A percentile compares a stretch with the other conserved stretches of the same genome.
Conservation (phyloP, 92 coral and sea anemone species). For the Galaxea fascicularis region DNA sequence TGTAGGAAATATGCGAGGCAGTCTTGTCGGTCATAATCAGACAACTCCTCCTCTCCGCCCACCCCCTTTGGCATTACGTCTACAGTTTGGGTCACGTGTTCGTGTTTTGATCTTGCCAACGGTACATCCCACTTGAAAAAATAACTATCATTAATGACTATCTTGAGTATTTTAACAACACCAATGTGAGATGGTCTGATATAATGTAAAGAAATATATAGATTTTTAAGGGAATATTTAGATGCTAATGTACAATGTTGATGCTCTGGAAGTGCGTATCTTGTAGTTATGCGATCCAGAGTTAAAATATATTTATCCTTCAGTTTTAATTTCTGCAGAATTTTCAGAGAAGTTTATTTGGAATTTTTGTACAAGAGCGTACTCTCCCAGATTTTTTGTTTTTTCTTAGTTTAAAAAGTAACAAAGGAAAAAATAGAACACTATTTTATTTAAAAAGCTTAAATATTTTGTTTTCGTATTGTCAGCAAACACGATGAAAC, state of each 20-base stretch:
- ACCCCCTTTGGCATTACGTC: not conserved
- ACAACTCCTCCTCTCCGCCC: too few relatives aligned
- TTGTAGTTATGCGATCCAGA: not conserved
- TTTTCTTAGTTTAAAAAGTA: not conserved
- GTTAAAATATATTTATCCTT: not conserved
- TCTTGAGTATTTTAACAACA: not conserved
- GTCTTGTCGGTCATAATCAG: not conserved
- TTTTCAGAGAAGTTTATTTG: not conserved
- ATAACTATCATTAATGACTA: not conserved
- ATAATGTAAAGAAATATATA: slow-evolving; percentile 18
- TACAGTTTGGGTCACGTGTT: not conserved
- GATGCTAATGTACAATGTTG: not conserved
- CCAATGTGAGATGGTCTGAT: not conserved
- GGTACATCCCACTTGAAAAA: not conserved
- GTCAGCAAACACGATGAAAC: not conserved
- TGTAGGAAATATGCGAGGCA: too few relatives aligned
- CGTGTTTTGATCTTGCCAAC: not conserved
- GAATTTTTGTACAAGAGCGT: not conserved
- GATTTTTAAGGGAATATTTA: slow-evolving; percentile 22
- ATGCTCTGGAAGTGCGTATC: not conserved
- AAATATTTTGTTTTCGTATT: slow-evolving; percentile 31
- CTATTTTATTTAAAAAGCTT: slow-evolving; percentile 49
- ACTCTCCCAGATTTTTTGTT: not conserved
- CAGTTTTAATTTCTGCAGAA: not conserved
- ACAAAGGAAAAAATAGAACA: not conserved